These are phyloP conservation scores for Conopomorpha cramerella DNA, from an alignment of 1,140 invertebrate genomes.

Conservation along the genomic window DNA sequence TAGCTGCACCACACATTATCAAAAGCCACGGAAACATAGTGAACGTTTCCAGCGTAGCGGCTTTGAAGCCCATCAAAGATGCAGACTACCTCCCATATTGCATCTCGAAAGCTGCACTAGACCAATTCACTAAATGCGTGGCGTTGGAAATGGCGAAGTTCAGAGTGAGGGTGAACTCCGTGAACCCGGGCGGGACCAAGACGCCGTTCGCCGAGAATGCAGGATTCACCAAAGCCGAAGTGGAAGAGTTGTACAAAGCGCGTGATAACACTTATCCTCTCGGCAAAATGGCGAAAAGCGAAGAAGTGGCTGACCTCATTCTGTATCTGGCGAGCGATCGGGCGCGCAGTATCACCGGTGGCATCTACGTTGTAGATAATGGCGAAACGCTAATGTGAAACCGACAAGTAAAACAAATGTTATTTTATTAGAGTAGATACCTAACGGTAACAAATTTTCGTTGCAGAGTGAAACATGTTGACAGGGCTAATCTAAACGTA, in stretches of 20 bases:
- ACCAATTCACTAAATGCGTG: conserved; percentile 75
- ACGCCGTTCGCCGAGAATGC: conserved; percentile 67
- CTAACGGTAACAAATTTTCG: too few species aligned
- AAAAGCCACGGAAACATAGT: conserved; percentile 75
- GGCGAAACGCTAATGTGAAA: conserved; percentile 61
- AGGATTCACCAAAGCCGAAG: conserved; percentile 16
- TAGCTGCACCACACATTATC: conserved; percentile 73
- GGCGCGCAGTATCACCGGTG: conserved; percentile 82
- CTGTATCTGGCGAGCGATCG: conserved; percentile 81
- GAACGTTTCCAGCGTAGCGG: conserved; percentile 79
- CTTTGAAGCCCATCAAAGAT: conserved; percentile 65
- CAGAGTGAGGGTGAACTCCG: conserved; percentile 74
- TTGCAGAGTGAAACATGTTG: too few species aligned
- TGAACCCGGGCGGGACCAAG: conserved; percentile 72
- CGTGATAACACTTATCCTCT: conserved; percentile 17
- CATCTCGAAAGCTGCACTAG: conserved; percentile 78
- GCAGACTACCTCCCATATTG: conserved; percentile 69
- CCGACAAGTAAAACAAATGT: too few species aligned
- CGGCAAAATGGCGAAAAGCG: conserved; percentile 34
- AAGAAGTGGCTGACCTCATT: conserved; percentile 81
- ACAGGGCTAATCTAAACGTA: neutral
- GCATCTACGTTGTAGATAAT: conserved; percentile 79
- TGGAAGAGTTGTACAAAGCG: conserved; percentile 10
- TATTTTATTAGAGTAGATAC: neutral
- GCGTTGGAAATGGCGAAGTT: conserved; percentile 70